Base-by-base conservation (phyloP, 2,113 vertebrate species). In the Regulus satrapa region DNA sequence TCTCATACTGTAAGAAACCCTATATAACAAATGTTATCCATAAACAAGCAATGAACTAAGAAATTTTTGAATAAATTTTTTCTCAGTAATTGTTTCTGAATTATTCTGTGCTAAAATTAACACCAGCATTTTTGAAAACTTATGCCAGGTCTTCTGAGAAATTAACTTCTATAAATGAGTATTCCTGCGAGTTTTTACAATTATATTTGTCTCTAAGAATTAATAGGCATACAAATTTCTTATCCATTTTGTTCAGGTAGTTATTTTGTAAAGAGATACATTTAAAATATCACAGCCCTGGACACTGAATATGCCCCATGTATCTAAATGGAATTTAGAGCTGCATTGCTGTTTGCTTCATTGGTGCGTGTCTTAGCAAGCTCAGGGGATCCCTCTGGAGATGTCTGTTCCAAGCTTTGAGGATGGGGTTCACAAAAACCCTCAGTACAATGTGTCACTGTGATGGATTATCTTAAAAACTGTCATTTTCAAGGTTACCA, bases 281-380 rank as follows among this genome's bases (percentile, higher is more conserved):
- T 12, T 54, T 73, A 49, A 88, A 93, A 40, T 4, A 14, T 16
- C 54, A 8, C 18, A 82, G 23, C 23, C 6, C 36, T 62, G 58
- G 9, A 18, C 7, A 12, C 1, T 17, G 73, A 85, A 41, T 5
- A 2, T 18, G 8, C 17, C 8, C 34, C 5, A 2, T 7, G 4
- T 49, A 23, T 32, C 32, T 18, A 68, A 73, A n/a, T 13, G 62
- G 7, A 18, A 15, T n/a, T 26, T 18, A 52, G 19, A 69, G 19
- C 38, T 83, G 12, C 45, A 34, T 19, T 71, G 5, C 34, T 61
- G 41, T 18, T 83, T 48, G 29, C 26, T 80, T 83, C 43, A 58
- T 21, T 1, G 6, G 3, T 38, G 9, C 2, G 40, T 29, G 18
- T 82, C 29, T 85, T 32, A 46, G 14, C 8, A 72, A 20, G 15